These are phyloP conservation scores for Cyanoramphus novaezelandiae DNA, from an alignment of 2,113 vertebrate species.

Conservation along the genomic window DNA sequence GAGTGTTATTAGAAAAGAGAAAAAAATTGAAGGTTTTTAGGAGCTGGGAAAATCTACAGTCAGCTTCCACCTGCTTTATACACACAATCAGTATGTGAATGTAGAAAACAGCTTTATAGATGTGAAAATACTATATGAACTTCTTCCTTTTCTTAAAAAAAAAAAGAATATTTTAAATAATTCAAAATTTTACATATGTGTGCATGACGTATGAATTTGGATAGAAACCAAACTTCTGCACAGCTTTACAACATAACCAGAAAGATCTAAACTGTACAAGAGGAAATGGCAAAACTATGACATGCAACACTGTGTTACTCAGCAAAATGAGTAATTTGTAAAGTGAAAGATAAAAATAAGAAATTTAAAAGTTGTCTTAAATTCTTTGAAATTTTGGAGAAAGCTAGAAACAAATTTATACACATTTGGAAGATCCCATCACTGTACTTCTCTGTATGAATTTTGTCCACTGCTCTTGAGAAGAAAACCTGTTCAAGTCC, in stretches of 20 bases:
- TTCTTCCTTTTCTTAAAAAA: not conserved
- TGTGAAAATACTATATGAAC: not conserved
- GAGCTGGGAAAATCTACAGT: not conserved
- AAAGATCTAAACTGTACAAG: not conserved
- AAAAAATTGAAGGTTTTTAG: not conserved
- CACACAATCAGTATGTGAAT: not conserved
- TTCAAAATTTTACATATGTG: not conserved
- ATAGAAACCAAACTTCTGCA: not conserved
- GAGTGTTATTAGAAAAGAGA: not conserved
- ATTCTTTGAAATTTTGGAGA: not conserved
- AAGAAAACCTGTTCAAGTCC: not conserved
- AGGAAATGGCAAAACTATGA: not conserved
- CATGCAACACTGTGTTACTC: not conserved
- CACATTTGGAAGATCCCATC: not conserved
- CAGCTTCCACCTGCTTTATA: not conserved
- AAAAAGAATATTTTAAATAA: not conserved
- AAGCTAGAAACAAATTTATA: not conserved
- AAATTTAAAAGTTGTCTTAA: not conserved
- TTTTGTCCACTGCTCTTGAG: not conserved
- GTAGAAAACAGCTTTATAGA: not conserved
- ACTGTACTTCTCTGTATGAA: not conserved
- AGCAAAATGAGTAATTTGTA: not conserved
- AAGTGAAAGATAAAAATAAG: not conserved
- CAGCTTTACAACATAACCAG: not conserved
- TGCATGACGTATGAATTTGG: not conserved